Evolutionary conservation across 92 coral and sea anemone genomes (phyloP).

Genomic region (Phenganax stokvisi): DNA sequence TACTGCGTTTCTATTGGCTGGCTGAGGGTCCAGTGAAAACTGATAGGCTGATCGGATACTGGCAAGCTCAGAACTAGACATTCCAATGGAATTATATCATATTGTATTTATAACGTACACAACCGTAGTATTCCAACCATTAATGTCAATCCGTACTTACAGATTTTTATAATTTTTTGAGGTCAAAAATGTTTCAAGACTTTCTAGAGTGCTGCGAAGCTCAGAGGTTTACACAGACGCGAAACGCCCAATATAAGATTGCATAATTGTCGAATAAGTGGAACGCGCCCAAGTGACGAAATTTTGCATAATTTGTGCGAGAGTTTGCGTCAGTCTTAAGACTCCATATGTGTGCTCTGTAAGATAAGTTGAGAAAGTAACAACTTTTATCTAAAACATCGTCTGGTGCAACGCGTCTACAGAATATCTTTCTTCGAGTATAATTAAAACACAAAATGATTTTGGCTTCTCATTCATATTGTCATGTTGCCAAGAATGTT

Average conservation of each 20-base stretch:
- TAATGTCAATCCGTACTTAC: conserved; percentile 9
- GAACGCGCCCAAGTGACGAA: not conserved
- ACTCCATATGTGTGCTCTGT: conserved; percentile 21
- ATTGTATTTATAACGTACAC: not conserved
- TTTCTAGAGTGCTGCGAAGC: not conserved
- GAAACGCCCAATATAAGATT: not conserved
- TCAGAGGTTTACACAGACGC: not conserved
- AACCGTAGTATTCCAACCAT: not conserved
- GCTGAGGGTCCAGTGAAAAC: conserved; percentile 26
- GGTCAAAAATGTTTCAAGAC: not conserved
- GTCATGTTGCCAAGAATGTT: not conserved
- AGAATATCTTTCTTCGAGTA: not conserved
- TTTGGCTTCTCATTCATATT: not conserved
- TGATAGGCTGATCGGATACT: conserved; percentile 3
- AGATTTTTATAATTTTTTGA: conserved; percentile 5
- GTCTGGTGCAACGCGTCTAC: not conserved
- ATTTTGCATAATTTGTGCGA: conserved; percentile 6
- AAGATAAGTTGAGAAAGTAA: conserved; percentile 16
- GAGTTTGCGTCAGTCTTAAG: not conserved
- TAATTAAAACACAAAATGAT: not conserved
- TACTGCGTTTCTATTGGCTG: conserved; percentile 23
- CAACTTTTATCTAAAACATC: conserved; percentile 18
- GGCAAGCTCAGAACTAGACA: conserved; percentile 19
- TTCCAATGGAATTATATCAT: conserved; percentile 31
- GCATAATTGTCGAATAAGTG: conserved; percentile 24